Conservation (phyloP, 1,140 invertebrate species). For the Hesperophylax magnus region DNA sequence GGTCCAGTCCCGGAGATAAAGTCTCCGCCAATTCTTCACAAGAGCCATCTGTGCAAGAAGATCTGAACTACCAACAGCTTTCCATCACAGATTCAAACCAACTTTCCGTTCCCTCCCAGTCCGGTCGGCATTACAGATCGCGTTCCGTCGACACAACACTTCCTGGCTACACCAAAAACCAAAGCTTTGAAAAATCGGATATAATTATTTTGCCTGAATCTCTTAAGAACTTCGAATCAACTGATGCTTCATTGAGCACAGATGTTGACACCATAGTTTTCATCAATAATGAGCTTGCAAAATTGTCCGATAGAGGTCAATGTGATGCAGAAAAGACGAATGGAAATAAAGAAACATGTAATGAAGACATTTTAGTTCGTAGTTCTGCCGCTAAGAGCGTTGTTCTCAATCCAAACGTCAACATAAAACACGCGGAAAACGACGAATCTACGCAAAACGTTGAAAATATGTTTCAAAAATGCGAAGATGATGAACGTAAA, state of each 20-base stretch:
- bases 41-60: conserved; percentile 60
- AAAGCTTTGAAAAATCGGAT: conserved; percentile 21
- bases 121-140: conserved; percentile 64
- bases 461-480: background rate
- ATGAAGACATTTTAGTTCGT: background rate
- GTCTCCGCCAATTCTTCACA: conserved; percentile 65
- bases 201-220: conserved; percentile 6
- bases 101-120: conserved; percentile 61
- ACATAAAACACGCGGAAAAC: conserved; percentile 60
- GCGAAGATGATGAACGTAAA: background rate
- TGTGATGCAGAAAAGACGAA: background rate
- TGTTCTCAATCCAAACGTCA: background rate
- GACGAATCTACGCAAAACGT: conserved; percentile 61
- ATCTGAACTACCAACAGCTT: conserved; percentile 61
- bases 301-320: background rate
- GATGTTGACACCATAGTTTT: background rate
- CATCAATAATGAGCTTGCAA: conserved; percentile 59
- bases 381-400: conserved; percentile 1
- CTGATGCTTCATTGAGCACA: background rate
- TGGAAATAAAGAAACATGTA: background rate
- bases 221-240: conserved; percentile 9
- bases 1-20: conserved; percentile 67
- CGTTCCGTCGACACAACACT: conserved; percentile 66
- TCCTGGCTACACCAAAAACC: conserved; percentile 60
- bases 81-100: conserved; percentile 61